These are phyloP conservation scores for Alexandromys oeconomus DNA, from an alignment of 2,797 vertebrate species.

Conservation along the genomic window DNA sequence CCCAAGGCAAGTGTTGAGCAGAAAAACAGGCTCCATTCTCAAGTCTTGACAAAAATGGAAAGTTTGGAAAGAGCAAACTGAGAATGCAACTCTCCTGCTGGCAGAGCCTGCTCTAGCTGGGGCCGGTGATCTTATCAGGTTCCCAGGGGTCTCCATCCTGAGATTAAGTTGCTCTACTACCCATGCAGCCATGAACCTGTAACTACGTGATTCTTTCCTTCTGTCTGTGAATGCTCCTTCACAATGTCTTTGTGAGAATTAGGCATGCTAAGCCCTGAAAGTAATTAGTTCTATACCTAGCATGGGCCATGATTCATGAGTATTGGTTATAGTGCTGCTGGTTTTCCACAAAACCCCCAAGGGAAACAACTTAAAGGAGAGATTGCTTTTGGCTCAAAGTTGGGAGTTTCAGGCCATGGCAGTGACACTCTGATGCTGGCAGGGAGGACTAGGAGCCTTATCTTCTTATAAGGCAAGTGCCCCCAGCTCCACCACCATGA, in stretches of 20 bases:
- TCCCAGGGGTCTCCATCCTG: neutral
- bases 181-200: fast-evolving
- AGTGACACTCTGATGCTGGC: neutral
- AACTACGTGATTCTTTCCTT: neutral
- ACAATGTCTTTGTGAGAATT: neutral
- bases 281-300: neutral
- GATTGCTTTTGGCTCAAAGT: neutral
- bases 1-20: neutral
- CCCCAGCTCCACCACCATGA: neutral
- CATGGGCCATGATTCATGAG: neutral
- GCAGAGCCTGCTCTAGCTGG: fast-evolving
- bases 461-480: neutral
- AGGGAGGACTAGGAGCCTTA: too few species aligned
- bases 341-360: neutral
- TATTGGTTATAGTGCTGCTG: neutral
- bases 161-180: fast-evolving
- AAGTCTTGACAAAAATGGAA: fast-evolving
- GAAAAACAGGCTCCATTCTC: fast-evolving
- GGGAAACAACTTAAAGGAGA: neutral
- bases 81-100: too few species aligned
- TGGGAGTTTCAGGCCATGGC: neutral
- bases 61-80: neutral
- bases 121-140: fast-evolving
- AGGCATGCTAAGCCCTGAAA: neutral
- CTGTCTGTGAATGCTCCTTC: neutral